phyloP scores from a whole-genome alignment of 2,888 invertebrate genomes.

The Caenorhabditis zanzibari region DNA sequence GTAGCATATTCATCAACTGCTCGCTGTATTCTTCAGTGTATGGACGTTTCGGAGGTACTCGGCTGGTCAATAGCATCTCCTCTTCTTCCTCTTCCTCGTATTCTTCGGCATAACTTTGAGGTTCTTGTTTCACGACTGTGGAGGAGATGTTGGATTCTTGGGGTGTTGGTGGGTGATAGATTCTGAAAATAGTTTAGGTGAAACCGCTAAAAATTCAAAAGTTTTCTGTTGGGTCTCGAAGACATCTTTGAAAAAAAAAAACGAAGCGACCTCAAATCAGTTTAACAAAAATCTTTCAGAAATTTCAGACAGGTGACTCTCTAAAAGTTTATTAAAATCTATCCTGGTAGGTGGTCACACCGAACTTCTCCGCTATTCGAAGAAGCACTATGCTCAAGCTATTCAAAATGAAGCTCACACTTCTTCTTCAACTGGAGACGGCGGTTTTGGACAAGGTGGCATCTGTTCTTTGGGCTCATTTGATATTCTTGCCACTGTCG shows the following conservation, averaged over 20 bases:
- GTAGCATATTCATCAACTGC: conserved; percentile 44
- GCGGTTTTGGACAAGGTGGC: conserved; percentile 4
- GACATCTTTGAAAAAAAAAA: too few relatives aligned
- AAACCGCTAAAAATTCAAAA: too few relatives aligned
- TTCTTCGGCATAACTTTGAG: not conserved
- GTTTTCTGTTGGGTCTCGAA: too few relatives aligned
- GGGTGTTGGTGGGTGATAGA: not conserved
- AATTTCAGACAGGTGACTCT: too few relatives aligned
- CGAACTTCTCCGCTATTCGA: too few relatives aligned
- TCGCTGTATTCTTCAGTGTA: conserved; percentile 38
- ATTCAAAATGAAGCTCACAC: conserved; percentile 32
- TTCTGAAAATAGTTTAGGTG: conserved; percentile 2
- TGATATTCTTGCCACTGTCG: conserved; percentile 31
- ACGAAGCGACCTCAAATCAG: too few relatives aligned
- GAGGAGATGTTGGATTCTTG: conserved; percentile 20
- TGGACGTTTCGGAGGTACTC: conserved; percentile 2
- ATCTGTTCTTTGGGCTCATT: not conserved
- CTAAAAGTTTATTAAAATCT: too few relatives aligned
- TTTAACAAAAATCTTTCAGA: too few relatives aligned
- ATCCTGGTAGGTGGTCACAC: too few relatives aligned
- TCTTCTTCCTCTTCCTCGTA: conserved; percentile 50
- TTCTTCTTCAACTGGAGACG: conserved; percentile 5
- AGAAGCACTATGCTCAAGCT: too few relatives aligned
- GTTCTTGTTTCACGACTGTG: conserved; percentile 25
- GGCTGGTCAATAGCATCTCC: not conserved